Conservation (phyloP, 2,888 invertebrate species). For the Thereva nobilitata region DNA sequence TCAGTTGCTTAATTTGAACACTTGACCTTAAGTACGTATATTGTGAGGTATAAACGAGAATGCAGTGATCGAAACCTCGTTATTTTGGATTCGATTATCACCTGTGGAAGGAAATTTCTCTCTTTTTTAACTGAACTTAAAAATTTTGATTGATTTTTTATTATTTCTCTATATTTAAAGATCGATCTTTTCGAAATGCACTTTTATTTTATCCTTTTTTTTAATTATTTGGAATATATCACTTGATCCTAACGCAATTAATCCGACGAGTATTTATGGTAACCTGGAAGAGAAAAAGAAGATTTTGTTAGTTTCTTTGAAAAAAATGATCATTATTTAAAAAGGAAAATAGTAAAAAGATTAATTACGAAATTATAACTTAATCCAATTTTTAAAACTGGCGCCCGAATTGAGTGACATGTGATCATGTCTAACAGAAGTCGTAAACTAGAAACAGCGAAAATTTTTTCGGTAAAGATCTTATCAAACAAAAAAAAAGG, state of each 20-base stretch:
- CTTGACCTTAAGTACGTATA: slow-evolving; percentile 37
- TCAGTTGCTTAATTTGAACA: slow-evolving; percentile 26
- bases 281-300: slow-evolving; percentile 38
- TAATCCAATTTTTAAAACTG: background rate
- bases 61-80: slow-evolving; percentile 16
- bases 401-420: slow-evolving; percentile 21
- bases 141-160: background rate
- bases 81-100: background rate
- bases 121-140: no score
- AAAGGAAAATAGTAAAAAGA: background rate
- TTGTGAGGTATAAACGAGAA: slow-evolving; percentile 37
- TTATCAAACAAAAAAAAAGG: slow-evolving; percentile 28
- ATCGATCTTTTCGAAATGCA: background rate
- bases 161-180: background rate
- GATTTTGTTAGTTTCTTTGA: background rate
- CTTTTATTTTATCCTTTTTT: slow-evolving; percentile 4
- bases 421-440: slow-evolving; percentile 33
- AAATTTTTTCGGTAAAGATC: slow-evolving; percentile 22
- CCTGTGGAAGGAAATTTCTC: no score
- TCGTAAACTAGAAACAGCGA: slow-evolving; percentile 30
- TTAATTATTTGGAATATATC: background rate
- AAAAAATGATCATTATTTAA: background rate
- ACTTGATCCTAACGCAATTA: slow-evolving; percentile 5
- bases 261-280: slow-evolving; percentile 32
- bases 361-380: background rate